Evolutionary conservation across 2,113 vertebrate genomes (phyloP).

Genomic region (Phainopepla nitens): DNA sequence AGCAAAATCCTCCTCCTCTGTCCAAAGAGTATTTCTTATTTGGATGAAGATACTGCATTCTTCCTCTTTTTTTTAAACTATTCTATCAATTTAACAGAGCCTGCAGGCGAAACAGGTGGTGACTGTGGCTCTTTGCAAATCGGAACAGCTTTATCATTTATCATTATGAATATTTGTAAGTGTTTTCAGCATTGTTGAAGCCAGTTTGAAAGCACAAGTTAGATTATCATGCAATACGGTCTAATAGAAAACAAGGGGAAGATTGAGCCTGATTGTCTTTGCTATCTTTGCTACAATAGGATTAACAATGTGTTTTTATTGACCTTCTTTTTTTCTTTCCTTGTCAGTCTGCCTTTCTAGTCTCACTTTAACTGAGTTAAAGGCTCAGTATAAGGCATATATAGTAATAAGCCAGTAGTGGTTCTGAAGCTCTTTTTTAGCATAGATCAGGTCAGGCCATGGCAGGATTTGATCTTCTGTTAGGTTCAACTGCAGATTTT

Average conservation of each 20-base stretch:
- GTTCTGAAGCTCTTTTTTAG: neutral
- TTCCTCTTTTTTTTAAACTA: neutral
- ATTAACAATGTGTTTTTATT: neutral
- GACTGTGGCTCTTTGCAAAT: neutral
- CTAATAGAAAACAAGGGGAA: neutral
- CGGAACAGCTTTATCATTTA: neutral
- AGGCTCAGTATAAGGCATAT: neutral
- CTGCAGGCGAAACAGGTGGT: neutral
- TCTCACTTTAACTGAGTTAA: neutral
- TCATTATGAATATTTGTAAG: conserved; percentile 8
- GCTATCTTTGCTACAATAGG: neutral
- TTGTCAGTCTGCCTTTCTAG: neutral
- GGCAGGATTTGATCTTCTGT: neutral
- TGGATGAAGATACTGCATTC: neutral
- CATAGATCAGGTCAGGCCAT: neutral
- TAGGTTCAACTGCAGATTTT: neutral
- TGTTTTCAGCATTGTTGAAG: neutral
- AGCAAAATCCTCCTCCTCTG: neutral
- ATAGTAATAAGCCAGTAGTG: neutral
- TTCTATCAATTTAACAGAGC: neutral
- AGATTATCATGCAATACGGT: neutral
- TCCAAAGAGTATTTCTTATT: neutral
- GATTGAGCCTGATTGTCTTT: neutral
- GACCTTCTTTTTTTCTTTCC: neutral
- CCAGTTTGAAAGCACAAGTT: neutral